phyloP scores from a whole-genome alignment of 30 jellyfish, hydroid and myxozoan species.

The Aurelia coerulea region DNA sequence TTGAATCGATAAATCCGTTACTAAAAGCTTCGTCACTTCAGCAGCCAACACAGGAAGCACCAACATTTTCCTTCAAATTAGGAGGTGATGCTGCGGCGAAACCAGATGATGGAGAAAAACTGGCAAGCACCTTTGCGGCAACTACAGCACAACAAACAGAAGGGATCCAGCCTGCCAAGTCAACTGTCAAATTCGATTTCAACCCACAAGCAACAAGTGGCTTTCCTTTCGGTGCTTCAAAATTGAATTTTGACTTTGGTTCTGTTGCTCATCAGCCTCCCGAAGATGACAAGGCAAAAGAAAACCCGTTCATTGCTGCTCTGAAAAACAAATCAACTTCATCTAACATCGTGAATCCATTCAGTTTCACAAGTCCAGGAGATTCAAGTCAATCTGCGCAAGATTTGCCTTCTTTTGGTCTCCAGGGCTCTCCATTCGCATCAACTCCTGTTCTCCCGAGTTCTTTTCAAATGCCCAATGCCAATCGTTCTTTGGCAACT shows the following conservation, averaged over 20 bases:
- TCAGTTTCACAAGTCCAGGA: conserved; percentile 29
- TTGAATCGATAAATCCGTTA: too few relatives aligned
- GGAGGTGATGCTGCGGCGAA: background rate
- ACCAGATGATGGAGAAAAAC: background rate
- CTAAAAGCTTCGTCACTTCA: background rate
- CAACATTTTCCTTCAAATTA: background rate
- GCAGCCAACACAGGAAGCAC: background rate
- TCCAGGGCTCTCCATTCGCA: too few relatives aligned
- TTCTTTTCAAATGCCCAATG: too few relatives aligned
- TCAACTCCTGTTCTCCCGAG: too few relatives aligned
- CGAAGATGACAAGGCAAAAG: background rate
- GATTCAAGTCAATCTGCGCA: background rate
- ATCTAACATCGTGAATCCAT: conserved; percentile 30
- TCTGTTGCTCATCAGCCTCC: background rate
- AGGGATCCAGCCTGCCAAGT: background rate
- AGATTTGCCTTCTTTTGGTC: too few relatives aligned
- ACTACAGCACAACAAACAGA: background rate
- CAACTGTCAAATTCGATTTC: conserved; percentile 3
- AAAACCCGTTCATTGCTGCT: conserved; percentile 56
- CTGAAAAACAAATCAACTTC: conserved; percentile 9
- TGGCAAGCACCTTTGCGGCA: background rate
- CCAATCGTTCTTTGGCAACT: too few relatives aligned
- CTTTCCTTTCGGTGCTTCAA: conserved; percentile 24
- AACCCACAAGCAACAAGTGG: background rate
- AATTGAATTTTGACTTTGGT: conserved; percentile 30